Conservation (phyloP, 2,888 invertebrate species). For the Schizotus pectinicornis region DNA sequence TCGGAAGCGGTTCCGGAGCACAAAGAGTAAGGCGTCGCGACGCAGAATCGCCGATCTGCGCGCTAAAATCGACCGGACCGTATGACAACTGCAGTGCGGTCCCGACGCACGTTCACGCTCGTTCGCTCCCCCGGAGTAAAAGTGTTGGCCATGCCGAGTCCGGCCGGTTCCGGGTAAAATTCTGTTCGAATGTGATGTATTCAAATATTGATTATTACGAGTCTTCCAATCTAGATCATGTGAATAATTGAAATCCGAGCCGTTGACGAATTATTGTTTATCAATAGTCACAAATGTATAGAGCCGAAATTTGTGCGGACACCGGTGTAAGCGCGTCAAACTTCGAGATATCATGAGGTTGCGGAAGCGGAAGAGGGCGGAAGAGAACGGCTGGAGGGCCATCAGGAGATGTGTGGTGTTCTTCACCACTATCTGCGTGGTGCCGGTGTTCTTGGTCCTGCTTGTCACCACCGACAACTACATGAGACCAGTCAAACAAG, state of each 20-base stretch:
- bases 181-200: neutral
- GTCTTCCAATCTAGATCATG: slow-evolving; percentile 3
- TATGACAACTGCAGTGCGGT: slow-evolving; percentile 28
- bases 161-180: neutral
- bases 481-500: slow-evolving; percentile 60
- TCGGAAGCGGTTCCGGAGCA: neutral
- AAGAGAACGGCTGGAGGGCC: slow-evolving; percentile 52
- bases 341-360: slow-evolving; percentile 50
- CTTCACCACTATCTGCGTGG: slow-evolving; percentile 66
- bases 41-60: slow-evolving; percentile 21
- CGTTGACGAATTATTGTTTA: neutral
- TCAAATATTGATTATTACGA: slow-evolving; percentile 19
- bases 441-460: slow-evolving; percentile 66
- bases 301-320: too few relatives aligned
- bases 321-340: neutral
- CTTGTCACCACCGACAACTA: slow-evolving; percentile 68
- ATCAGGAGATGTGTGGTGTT: slow-evolving; percentile 66
- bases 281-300: neutral
- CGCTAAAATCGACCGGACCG: slow-evolving; percentile 22
- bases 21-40: slow-evolving; percentile 5
- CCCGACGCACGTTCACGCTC: slow-evolving; percentile 14
- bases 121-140: neutral
- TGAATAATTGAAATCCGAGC: slow-evolving; percentile 8
- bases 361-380: slow-evolving; percentile 57
- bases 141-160: slow-evolving; percentile 15